phyloP scores from a whole-genome alignment of 2,113 vertebrate genomes.

The Ia io region DNA sequence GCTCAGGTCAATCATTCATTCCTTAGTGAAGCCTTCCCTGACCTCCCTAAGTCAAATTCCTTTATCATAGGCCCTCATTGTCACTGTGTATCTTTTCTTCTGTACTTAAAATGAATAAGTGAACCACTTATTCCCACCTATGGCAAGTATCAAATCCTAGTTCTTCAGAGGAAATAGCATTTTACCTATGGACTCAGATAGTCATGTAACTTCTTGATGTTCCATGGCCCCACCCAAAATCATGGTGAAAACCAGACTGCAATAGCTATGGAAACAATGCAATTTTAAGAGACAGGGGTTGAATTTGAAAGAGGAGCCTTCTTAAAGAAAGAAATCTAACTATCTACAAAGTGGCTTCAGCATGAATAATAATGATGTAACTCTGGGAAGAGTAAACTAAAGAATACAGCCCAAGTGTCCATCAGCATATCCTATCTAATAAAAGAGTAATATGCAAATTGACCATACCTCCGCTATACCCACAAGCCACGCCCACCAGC shows the following conservation, averaged over 20 bases:
- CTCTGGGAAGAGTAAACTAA: not conserved
- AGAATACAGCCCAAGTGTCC: not conserved
- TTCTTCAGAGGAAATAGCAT: not conserved
- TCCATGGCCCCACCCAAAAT: not conserved
- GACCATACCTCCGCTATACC: too few relatives aligned
- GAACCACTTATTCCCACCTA: not conserved
- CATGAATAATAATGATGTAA: not conserved
- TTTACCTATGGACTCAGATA: not conserved
- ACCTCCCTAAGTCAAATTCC: not conserved
- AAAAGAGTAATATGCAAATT: too few relatives aligned
- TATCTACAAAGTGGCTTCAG: not conserved
- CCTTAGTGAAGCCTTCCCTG: not conserved
- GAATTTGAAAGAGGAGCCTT: not conserved
- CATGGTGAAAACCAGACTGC: not conserved
- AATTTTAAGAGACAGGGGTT: not conserved
- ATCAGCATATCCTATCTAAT: too few relatives aligned
- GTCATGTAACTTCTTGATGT: not conserved
- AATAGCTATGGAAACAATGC: not conserved
- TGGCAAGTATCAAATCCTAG: not conserved
- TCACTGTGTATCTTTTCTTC: not conserved
- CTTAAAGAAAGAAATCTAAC: not conserved
- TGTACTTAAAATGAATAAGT: not conserved
- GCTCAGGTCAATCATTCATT: not conserved
- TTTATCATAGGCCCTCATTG: not conserved
- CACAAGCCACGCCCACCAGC: too few relatives aligned